Percentiles rank a stretch among this genome's conserved stretches.
These are phyloP conservation scores for Knipowitschia caucasica DNA, from an alignment of 2,797 vertebrate species.

Conservation along the genomic window DNA sequence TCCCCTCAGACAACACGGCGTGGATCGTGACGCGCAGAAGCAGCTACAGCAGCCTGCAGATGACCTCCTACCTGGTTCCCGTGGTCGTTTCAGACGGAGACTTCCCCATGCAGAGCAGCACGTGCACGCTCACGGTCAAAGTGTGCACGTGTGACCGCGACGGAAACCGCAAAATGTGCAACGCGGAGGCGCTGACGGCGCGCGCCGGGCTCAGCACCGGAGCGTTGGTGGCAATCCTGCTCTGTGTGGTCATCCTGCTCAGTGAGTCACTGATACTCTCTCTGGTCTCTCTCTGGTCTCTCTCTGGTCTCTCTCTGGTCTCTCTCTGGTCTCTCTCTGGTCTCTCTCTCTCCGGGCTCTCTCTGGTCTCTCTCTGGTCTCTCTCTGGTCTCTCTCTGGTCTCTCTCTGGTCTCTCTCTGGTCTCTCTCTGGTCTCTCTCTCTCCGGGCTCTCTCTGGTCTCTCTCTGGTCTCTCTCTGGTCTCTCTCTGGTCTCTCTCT, in stretches of 20 bases:
- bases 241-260: constrained; percentile 92
- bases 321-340: too few relatives aligned
- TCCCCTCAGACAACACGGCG: constrained; percentile 88
- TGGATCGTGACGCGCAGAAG: constrained; percentile 85
- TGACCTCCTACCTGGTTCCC: constrained; percentile 85
- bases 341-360: too few relatives aligned
- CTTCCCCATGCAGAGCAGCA: constrained; percentile 88
- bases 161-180: constrained; percentile 92
- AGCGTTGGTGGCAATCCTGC: constrained; percentile 90
- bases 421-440: too few relatives aligned
- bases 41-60: constrained; percentile 87
- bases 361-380: too few relatives aligned
- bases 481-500: too few relatives aligned
- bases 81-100: constrained; percentile 91
- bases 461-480: too few relatives aligned
- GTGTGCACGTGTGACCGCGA: constrained; percentile 93
- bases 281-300: too few relatives aligned
- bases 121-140: constrained; percentile 86
- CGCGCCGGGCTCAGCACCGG: constrained; percentile 92
- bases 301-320: too few relatives aligned
- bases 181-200: constrained; percentile 86
- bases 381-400: too few relatives aligned
- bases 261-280: too few relatives aligned
- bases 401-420: too few relatives aligned
- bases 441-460: too few relatives aligned